phyloP scores from a whole-genome alignment of 1,140 invertebrate genomes.

The Luehdorfia chinensis region DNA sequence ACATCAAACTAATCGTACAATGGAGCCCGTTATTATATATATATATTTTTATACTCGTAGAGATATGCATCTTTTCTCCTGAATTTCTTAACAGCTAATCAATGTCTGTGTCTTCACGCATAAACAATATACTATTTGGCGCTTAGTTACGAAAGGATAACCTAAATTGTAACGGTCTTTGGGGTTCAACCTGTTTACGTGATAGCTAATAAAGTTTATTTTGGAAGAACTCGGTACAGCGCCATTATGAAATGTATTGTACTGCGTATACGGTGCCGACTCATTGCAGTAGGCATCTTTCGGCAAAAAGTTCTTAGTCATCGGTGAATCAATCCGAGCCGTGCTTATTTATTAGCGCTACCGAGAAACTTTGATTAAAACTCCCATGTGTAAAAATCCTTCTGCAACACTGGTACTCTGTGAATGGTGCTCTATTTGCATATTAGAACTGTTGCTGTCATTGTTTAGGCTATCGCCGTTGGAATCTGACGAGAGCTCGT shows the following conservation, averaged over 20 bases:
- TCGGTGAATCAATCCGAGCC: slow-evolving; percentile 53
- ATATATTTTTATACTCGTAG: slow-evolving; percentile 6
- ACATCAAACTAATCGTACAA: slow-evolving; percentile 12
- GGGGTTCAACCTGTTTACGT: too few species aligned
- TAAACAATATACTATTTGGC: too few species aligned
- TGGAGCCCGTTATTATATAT: slow-evolving; percentile 10
- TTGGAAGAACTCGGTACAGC: neutral
- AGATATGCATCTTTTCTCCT: slow-evolving; percentile 8
- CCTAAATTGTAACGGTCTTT: too few species aligned
- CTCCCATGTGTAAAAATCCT: slow-evolving; percentile 32
- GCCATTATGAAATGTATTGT: slow-evolving; percentile 23
- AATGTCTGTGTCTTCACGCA: too few species aligned
- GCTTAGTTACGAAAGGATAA: neutral
- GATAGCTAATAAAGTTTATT: neutral
- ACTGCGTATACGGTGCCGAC: slow-evolving; percentile 35
- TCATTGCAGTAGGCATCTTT: slow-evolving; percentile 22
- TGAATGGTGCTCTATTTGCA: slow-evolving; percentile 56
- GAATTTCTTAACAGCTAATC: slow-evolving; percentile 3
- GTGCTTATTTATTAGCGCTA: slow-evolving; percentile 38
- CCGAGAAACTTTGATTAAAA: slow-evolving; percentile 37
- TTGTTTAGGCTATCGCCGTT: slow-evolving; percentile 66
- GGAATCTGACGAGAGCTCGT: slow-evolving; percentile 52
- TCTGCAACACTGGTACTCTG: slow-evolving; percentile 46
- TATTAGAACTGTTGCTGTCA: slow-evolving; percentile 48
- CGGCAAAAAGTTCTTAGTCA: slow-evolving; percentile 54